phyloP scores from a whole-genome alignment of 2,113 vertebrate species.

The Puntigrus tetrazona region DNA sequence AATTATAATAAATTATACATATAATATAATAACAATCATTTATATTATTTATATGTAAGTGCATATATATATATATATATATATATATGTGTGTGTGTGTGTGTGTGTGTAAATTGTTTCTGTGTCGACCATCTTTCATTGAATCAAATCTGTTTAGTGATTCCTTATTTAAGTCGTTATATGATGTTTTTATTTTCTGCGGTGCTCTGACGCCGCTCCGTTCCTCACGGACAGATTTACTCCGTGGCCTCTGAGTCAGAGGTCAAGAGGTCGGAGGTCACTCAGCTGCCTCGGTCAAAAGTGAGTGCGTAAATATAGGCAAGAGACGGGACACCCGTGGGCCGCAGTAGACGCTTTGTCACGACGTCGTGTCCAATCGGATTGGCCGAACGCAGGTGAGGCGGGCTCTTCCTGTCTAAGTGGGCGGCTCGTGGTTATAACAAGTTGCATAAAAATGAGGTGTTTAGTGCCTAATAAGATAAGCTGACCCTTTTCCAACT shows the following conservation, averaged over 20 bases:
- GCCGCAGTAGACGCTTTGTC: neutral
- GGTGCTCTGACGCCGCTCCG: neutral
- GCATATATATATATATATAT: no score
- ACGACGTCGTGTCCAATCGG: neutral
- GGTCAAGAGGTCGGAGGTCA: slow-evolving; percentile 57
- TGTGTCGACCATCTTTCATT: neutral
- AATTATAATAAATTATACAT: no score
- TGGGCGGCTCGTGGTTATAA: neutral
- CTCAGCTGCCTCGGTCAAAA: slow-evolving; percentile 31
- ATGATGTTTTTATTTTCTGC: neutral
- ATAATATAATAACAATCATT: no score
- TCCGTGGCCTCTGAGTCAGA: slow-evolving; percentile 43
- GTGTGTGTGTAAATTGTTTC: neutral
- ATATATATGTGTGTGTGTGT: no score
- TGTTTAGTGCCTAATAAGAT: neutral
- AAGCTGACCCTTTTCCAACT: neutral
- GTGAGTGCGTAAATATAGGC: neutral
- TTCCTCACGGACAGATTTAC: slow-evolving; percentile 33
- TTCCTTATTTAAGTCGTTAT: neutral
- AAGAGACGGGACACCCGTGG: neutral
- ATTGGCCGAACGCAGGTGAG: neutral
- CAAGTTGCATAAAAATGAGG: neutral
- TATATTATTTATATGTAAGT: no score
- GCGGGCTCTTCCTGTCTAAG: neutral
- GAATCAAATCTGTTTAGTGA: neutral